A percentile compares a stretch with the other conserved stretches of the same genome.
phyloP scores from a whole-genome alignment of 2,113 vertebrate species.

The Erythrolamprus reginae region DNA sequence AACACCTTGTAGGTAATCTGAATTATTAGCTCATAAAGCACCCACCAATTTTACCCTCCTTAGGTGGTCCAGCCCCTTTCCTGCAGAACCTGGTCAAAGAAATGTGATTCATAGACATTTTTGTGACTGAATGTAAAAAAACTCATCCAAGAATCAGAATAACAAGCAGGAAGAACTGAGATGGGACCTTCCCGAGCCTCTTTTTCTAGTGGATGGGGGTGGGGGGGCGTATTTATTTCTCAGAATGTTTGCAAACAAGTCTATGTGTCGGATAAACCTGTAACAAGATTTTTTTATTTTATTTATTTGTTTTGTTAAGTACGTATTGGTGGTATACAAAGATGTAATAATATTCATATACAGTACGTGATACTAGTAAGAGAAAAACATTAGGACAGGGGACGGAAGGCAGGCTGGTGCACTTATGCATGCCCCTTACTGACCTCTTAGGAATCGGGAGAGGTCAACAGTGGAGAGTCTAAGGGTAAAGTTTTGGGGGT shows the following conservation, averaged over 20 bases:
- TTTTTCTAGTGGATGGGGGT: background rate
- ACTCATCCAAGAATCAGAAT: background rate
- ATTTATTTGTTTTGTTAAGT: too few species aligned
- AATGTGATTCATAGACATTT: background rate
- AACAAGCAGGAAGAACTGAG: background rate
- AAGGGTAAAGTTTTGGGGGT: too few species aligned
- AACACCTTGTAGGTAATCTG: background rate
- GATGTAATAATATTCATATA: too few species aligned
- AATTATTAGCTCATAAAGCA: background rate
- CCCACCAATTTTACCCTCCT: background rate
- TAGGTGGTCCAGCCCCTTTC: background rate
- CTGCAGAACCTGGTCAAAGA: background rate
- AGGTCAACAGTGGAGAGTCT: too few species aligned
- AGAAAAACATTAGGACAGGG: too few species aligned
- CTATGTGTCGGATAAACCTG: background rate
- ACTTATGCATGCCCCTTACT: too few species aligned
- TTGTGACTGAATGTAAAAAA: background rate
- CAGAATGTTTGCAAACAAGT: background rate
- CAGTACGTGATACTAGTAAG: too few species aligned
- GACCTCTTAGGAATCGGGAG: too few species aligned
- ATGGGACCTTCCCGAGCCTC: background rate
- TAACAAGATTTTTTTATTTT: background rate
- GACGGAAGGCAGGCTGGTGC: too few species aligned
- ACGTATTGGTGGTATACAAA: too few species aligned
- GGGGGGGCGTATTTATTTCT: background rate